Evolutionary conservation across 1,140 invertebrate species (phyloP).

Genomic region (Homarus americanus): DNA sequence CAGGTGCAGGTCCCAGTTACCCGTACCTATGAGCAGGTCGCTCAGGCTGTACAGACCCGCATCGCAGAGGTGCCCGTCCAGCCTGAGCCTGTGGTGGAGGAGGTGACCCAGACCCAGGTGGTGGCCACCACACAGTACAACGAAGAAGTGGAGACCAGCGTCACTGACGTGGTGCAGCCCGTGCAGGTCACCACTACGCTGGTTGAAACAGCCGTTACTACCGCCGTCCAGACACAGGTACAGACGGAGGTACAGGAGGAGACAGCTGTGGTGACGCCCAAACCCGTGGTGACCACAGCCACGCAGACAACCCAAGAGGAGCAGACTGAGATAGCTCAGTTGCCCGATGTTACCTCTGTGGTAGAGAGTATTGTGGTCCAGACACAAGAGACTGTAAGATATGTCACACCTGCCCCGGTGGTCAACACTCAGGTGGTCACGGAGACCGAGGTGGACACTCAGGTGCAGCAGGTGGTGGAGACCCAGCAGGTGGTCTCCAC

Average conservation of each 20-base stretch:
- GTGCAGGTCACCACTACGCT: conserved; percentile 43
- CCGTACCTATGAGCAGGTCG: conserved; percentile 55
- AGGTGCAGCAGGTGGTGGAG: conserved; percentile 39
- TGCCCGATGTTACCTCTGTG: conserved; percentile 36
- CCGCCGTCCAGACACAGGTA: conserved; percentile 38
- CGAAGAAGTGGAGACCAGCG: conserved; percentile 50
- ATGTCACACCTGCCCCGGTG: conserved; percentile 49
- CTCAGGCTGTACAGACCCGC: conserved; percentile 49
- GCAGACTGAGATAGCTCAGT: conserved; percentile 16
- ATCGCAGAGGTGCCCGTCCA: conserved; percentile 38
- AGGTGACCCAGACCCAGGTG: conserved; percentile 49
- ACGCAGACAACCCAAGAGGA: conserved; percentile 52
- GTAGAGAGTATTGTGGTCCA: conserved; percentile 60
- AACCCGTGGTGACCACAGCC: conserved; percentile 20
- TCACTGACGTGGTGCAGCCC: conserved; percentile 22
- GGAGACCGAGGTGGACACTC: conserved; percentile 28
- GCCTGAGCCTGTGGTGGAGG: conserved; percentile 40
- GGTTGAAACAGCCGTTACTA: conserved; percentile 40
- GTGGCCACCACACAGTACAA: conserved; percentile 55
- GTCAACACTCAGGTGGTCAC: conserved; percentile 57
- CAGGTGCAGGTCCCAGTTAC: conserved; percentile 65
- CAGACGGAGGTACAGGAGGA: conserved; percentile 34
- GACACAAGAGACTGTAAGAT: conserved; percentile 50
- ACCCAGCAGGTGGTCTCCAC: conserved; percentile 65
- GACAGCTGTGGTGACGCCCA: conserved; percentile 18